Percentiles rank a stretch among this genome's conserved stretches.
phyloP scores from a whole-genome alignment of 2,888 invertebrate genomes.

The Cantharis rufa region DNA sequence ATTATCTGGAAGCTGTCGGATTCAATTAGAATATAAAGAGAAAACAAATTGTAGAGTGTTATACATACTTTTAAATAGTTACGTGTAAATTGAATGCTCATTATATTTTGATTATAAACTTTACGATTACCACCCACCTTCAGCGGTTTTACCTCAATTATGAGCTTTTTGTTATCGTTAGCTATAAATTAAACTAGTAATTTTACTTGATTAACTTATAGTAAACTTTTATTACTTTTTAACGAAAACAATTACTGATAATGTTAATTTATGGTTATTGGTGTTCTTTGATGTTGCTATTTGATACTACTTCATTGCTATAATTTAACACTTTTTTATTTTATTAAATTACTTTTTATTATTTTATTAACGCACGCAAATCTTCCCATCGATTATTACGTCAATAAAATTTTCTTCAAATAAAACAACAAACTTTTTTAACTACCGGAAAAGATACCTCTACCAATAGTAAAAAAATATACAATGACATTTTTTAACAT shows the following conservation, averaged over 20 bases:
- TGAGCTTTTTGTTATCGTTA: slow-evolving; percentile 2
- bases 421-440: not conserved
- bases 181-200: not conserved
- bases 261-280: slow-evolving; percentile 8
- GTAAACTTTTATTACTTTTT: slow-evolving; percentile 8
- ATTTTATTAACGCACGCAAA: not conserved
- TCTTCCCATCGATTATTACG: not conserved
- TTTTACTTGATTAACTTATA: slow-evolving; percentile 4
- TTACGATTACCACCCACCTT: slow-evolving; percentile 3
- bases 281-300: slow-evolving; percentile 5
- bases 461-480: not conserved
- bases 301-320: slow-evolving; percentile 1
- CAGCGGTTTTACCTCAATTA: slow-evolving; percentile 6
- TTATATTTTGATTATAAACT: slow-evolving; percentile 22
- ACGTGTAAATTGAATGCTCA: slow-evolving; percentile 22
- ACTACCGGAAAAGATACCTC: slow-evolving; percentile 21
- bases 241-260: slow-evolving; percentile 11
- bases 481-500: slow-evolving; percentile 24
- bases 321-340: slow-evolving; percentile 4
- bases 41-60: slow-evolving; percentile 36
- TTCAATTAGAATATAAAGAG: slow-evolving; percentile 38
- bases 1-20: slow-evolving; percentile 39
- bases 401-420: not conserved
- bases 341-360: not conserved
- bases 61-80: slow-evolving; percentile 27